phyloP scores from a whole-genome alignment of 2,113 vertebrate species.

The Psammodynastes pulverulentus region DNA sequence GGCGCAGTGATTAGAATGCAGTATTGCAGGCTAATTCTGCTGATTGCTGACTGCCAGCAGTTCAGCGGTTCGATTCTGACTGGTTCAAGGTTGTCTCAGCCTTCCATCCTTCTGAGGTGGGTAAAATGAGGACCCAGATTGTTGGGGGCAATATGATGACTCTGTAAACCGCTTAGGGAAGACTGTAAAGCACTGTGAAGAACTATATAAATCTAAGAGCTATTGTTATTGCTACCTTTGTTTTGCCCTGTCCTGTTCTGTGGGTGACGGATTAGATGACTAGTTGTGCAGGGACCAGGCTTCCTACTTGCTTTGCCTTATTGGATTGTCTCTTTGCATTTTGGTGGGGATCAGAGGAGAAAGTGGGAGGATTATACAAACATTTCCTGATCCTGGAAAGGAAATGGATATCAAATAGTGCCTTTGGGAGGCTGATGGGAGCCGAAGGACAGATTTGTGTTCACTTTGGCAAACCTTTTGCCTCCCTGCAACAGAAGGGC shows the following conservation, averaged over 20 bases:
- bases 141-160: too few species aligned
- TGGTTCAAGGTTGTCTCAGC: too few species aligned
- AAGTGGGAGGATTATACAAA: background rate
- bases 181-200: too few species aligned
- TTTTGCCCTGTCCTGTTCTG: background rate
- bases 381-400: background rate
- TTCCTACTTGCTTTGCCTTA: background rate
- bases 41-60: too few species aligned
- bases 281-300: background rate
- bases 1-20: too few species aligned
- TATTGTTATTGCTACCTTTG: too few species aligned
- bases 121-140: too few species aligned
- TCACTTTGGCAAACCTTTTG: background rate
- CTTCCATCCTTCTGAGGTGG: too few species aligned
- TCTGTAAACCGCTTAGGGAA: too few species aligned
- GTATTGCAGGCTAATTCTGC: too few species aligned
- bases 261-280: background rate
- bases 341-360: background rate
- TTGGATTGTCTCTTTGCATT: background rate
- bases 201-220: too few species aligned
- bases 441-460: background rate
- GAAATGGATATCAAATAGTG: slow-evolving; percentile 6
- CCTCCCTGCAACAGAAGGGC: background rate
- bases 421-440: background rate
- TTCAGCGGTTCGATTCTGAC: too few species aligned